phyloP scores from a whole-genome alignment of 2,888 invertebrate species.

The Liopterus haemorrhoidalis region DNA sequence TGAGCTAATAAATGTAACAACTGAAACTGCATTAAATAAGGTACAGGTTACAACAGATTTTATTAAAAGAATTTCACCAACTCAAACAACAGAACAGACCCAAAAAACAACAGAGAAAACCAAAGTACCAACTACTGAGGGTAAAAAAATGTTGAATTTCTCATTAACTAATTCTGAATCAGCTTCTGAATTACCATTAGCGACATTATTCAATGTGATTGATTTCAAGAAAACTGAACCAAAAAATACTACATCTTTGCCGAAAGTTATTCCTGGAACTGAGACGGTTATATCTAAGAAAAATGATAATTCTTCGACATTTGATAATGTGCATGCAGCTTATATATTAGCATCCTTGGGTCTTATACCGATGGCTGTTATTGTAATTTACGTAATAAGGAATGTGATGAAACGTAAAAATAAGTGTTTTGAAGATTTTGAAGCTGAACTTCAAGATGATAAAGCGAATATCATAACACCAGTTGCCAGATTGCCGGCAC shows the following conservation, averaged over 20 bases:
- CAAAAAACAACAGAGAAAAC: background rate
- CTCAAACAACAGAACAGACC: background rate
- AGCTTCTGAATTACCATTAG: conserved; percentile 13
- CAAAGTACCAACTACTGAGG: background rate
- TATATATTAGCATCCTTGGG: conserved; percentile 57
- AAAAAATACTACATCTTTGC: conserved; percentile 2
- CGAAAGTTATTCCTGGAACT: conserved; percentile 4
- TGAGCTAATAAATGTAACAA: no score
- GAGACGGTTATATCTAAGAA: conserved; percentile 34
- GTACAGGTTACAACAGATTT: no score
- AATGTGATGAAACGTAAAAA: conserved; percentile 49
- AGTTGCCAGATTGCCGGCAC: conserved; percentile 38
- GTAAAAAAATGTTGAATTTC: no score
- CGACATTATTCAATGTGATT: conserved; percentile 15
- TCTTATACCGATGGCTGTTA: conserved; percentile 54
- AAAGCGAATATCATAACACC: conserved; percentile 49
- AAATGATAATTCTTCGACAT: conserved; percentile 47
- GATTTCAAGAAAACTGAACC: conserved; percentile 13
- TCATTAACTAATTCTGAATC: conserved; percentile 5
- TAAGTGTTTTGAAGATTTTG: conserved; percentile 49
- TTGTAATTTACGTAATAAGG: conserved; percentile 53
- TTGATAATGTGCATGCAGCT: conserved; percentile 53
- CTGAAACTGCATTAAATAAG: no score
- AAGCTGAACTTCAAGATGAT: conserved; percentile 56
- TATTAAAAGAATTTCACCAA: background rate